Evolutionary conservation across 2,888 invertebrate species (phyloP).

Genomic region (Tipula vernalis): DNA sequence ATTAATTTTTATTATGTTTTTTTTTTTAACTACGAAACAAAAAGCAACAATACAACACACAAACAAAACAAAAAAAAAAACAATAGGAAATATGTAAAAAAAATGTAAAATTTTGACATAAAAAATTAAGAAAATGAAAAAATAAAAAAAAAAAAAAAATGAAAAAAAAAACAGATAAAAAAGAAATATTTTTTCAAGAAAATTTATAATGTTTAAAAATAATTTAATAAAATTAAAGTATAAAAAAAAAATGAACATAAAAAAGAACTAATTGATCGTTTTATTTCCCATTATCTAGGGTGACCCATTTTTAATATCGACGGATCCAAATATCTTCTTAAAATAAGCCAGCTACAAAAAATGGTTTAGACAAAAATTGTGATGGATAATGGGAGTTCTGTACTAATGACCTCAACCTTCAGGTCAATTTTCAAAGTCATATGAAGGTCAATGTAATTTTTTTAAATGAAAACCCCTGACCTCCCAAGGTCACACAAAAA

Average conservation of each 20-base stretch:
- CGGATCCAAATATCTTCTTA: too few relatives aligned
- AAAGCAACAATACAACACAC: background rate
- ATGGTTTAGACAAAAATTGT: too few relatives aligned
- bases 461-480: too few relatives aligned
- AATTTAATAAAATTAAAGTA: background rate
- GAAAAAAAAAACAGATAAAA: background rate
- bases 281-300: too few relatives aligned
- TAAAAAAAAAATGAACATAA: background rate
- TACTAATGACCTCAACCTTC: too few relatives aligned
- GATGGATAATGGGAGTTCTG: too few relatives aligned
- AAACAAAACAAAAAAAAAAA: background rate
- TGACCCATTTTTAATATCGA: too few relatives aligned
- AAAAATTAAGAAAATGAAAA: background rate
- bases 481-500: too few relatives aligned
- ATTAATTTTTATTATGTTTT: background rate
- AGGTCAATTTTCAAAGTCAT: too few relatives aligned
- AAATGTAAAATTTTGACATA: background rate
- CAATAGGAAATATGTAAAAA: background rate
- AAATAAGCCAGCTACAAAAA: too few relatives aligned
- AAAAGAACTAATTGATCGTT: background rate
- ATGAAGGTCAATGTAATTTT: too few relatives aligned
- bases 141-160: background rate
- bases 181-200: slow-evolving; percentile 4
- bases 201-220: slow-evolving; percentile 4
- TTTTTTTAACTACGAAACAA: background rate